A percentile compares a stretch with the other conserved stretches of the same genome.
Evolutionary conservation across 2,888 invertebrate genomes (phyloP).

Genomic region (Seira ritae): DNA sequence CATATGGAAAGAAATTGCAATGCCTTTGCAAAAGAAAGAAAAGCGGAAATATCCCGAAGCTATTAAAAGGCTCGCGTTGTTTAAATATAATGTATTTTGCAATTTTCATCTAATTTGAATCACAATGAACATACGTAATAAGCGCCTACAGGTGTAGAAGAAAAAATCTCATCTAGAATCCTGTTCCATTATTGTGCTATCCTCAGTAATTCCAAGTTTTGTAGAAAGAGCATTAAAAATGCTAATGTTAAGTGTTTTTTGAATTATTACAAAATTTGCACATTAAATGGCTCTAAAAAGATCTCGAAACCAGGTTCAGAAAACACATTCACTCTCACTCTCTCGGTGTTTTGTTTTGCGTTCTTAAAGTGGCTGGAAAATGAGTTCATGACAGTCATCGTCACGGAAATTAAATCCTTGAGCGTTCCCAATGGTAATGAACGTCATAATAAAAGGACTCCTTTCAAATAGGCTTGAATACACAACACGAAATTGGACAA

Average conservation of each 20-base stretch:
- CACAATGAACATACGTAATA: slow-evolving; percentile 26
- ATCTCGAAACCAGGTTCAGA: no score
- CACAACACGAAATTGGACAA: neutral
- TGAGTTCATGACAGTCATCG: slow-evolving; percentile 51
- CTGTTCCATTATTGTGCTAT: neutral
- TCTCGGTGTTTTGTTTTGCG: neutral
- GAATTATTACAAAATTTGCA: neutral
- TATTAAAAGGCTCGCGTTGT: neutral
- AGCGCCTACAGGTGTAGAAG: slow-evolving; percentile 4
- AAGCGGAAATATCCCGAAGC: slow-evolving; percentile 33
- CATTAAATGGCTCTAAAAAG: neutral
- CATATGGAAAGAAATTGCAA: no score
- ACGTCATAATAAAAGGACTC: no score
- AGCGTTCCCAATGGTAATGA: neutral
- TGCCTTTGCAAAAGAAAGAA: neutral
- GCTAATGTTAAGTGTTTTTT: neutral
- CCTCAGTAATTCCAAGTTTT: neutral
- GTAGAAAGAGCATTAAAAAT: neutral
- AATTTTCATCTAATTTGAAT: slow-evolving; percentile 54
- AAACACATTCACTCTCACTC: neutral
- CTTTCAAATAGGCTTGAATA: neutral
- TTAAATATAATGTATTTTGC: slow-evolving; percentile 39
- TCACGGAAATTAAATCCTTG: slow-evolving; percentile 56
- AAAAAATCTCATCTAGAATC: no score
- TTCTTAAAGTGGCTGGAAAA: no score